phyloP scores from a whole-genome alignment of 2,113 vertebrate species.

The Hydropotes inermis region DNA sequence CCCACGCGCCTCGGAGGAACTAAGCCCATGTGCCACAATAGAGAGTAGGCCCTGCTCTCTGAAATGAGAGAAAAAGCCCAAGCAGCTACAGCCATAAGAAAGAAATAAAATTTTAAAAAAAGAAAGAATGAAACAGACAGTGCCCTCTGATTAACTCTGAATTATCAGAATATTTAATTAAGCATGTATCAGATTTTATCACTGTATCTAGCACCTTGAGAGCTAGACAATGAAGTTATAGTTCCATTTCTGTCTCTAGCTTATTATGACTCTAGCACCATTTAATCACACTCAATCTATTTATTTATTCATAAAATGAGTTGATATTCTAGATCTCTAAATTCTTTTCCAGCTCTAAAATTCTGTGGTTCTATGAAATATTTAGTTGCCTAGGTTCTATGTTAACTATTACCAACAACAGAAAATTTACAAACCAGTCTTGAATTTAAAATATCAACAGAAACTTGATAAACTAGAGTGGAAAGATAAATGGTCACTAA shows the following conservation, averaged over 20 bases:
- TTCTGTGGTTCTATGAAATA: background rate
- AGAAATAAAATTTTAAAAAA: background rate
- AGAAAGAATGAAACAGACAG: background rate
- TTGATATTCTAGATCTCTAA: background rate
- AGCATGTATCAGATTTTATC: background rate
- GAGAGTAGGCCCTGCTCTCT: background rate
- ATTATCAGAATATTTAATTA: slow-evolving; percentile 35
- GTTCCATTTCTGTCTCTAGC: background rate
- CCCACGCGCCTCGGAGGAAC: background rate
- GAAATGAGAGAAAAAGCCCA: background rate
- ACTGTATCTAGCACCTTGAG: background rate
- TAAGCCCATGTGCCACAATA: background rate
- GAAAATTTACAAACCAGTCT: slow-evolving; percentile 5
- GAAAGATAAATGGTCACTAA: background rate
- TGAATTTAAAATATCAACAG: background rate
- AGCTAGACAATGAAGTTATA: background rate
- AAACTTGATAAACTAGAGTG: background rate
- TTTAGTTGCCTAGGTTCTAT: slow-evolving; percentile 9
- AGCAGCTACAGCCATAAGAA: background rate
- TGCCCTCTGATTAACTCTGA: background rate
- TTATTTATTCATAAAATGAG: slow-evolving; percentile 30
- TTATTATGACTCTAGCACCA: background rate
- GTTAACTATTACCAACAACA: background rate
- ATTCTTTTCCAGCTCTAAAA: slow-evolving; percentile 35
- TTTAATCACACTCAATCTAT: background rate